Evolutionary conservation across 2,113 vertebrate species (phyloP).

Genomic region (Corvus moneduloides): DNA sequence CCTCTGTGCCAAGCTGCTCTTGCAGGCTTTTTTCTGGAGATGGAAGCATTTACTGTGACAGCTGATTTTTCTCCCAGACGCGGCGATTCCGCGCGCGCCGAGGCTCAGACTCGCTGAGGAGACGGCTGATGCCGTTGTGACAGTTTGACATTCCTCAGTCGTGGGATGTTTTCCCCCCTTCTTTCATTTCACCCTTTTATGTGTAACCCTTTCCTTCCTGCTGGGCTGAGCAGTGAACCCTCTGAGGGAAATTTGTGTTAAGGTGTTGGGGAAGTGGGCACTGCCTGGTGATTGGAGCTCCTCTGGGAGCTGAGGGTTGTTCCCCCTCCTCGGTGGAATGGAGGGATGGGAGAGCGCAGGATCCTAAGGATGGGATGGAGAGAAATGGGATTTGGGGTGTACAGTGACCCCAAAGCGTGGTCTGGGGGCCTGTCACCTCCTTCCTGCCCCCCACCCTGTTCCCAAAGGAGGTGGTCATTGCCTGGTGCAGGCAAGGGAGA

Average conservation of each 20-base stretch:
- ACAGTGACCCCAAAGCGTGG: rapidly evolving
- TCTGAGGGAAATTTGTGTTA: neutral
- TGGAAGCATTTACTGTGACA: conserved; percentile 35
- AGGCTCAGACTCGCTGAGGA: conserved; percentile 48
- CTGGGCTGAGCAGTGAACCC: neutral
- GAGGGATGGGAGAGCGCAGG: neutral
- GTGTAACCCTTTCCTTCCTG: conserved; percentile 4
- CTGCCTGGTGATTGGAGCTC: neutral
- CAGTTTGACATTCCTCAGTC: conserved; percentile 20
- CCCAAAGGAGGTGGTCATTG: neutral
- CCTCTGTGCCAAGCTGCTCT: neutral
- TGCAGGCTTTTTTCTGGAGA: neutral
- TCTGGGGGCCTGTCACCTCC: neutral
- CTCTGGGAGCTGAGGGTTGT: neutral
- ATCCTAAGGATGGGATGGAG: neutral
- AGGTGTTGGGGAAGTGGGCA: neutral
- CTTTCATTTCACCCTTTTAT: neutral
- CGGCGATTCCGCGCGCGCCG: neutral
- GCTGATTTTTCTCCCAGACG: neutral
- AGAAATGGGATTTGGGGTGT: neutral
- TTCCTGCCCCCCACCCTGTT: neutral
- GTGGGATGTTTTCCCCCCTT: conserved; percentile 3
- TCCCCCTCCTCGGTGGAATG: neutral
- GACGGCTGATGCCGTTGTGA: conserved; percentile 35
- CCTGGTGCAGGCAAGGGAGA: neutral